These are phyloP conservation scores for Xanthorhoe spadicearia DNA, from an alignment of 2,888 invertebrate species.

Conservation along the genomic window DNA sequence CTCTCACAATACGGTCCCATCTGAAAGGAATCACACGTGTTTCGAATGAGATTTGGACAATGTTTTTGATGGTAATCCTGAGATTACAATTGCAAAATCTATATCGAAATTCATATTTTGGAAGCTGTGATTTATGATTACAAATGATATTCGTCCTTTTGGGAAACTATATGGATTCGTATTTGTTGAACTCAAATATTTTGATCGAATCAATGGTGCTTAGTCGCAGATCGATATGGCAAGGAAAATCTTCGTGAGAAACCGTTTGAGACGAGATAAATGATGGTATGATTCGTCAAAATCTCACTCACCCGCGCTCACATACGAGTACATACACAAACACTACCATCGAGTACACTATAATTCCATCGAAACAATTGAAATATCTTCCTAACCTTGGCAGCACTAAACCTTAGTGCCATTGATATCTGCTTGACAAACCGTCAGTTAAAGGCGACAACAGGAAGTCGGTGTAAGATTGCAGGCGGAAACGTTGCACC, in stretches of 20 bases:
- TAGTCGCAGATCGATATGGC: background rate
- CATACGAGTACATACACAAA: background rate
- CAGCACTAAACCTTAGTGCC: background rate
- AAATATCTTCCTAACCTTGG: background rate
- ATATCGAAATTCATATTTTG: constrained; percentile 40
- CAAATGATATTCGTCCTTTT: constrained; percentile 23
- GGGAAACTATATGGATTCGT: constrained; percentile 5
- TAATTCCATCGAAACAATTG: constrained; percentile 1
- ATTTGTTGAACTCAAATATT: constrained; percentile 22
- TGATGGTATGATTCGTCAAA: background rate
- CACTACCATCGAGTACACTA: background rate
- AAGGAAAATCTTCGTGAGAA: constrained; percentile 18
- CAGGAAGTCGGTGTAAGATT: constrained; percentile 79
- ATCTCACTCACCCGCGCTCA: background rate
- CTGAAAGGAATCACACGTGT: constrained; percentile 76
- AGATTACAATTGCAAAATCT: constrained; percentile 56
- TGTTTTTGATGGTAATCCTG: constrained; percentile 62
- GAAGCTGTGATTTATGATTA: constrained; percentile 10
- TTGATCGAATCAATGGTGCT: constrained; percentile 14
- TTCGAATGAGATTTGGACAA: constrained; percentile 71
- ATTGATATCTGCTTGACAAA: constrained; percentile 32
- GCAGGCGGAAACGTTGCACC: constrained; percentile 71
- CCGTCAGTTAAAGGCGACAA: constrained; percentile 41
- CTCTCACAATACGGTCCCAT: constrained; percentile 65
- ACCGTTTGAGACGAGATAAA: background rate